Evolutionary conservation across 2,888 invertebrate species (phyloP).

Genomic region (Hydrotaea cyrtoneurina): DNA sequence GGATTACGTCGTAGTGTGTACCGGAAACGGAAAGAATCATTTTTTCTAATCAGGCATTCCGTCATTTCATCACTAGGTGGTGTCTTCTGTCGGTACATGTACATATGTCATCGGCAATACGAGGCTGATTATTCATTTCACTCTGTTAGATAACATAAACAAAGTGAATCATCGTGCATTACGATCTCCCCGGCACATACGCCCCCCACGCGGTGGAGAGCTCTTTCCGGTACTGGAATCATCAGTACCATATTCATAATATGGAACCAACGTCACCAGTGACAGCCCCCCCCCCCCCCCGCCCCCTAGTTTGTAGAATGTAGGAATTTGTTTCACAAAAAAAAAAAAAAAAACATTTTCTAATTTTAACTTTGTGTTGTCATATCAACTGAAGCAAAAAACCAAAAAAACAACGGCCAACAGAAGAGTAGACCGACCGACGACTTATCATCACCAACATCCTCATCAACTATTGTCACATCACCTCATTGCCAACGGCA

Average conservation of each 20-base stretch:
- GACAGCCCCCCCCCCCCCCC: too few relatives aligned
- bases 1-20: not conserved
- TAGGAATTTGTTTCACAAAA: too few relatives aligned
- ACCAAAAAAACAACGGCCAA: too few relatives aligned
- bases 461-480: slow-evolving; percentile 2
- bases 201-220: not conserved
- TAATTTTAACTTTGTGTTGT: slow-evolving; percentile 5
- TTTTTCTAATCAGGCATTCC: slow-evolving; percentile 8
- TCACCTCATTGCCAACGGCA: not conserved
- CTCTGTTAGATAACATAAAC: not conserved
- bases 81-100: not conserved
- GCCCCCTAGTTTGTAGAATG: not conserved
- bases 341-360: not conserved
- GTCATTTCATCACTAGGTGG: not conserved
- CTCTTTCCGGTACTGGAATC: not conserved
- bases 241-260: not conserved
- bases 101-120: not conserved
- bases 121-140: not conserved
- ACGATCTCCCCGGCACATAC: not conserved
- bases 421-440: not conserved
- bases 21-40: slow-evolving; percentile 23
- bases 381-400: not conserved
- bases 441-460: not conserved
- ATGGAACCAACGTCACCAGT: not conserved
- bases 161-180: slow-evolving; percentile 11